A percentile compares a stretch with the other conserved stretches of the same genome.
Evolutionary conservation across 2,113 vertebrate species (phyloP).

Genomic region (Gorsachius goisagi): DNA sequence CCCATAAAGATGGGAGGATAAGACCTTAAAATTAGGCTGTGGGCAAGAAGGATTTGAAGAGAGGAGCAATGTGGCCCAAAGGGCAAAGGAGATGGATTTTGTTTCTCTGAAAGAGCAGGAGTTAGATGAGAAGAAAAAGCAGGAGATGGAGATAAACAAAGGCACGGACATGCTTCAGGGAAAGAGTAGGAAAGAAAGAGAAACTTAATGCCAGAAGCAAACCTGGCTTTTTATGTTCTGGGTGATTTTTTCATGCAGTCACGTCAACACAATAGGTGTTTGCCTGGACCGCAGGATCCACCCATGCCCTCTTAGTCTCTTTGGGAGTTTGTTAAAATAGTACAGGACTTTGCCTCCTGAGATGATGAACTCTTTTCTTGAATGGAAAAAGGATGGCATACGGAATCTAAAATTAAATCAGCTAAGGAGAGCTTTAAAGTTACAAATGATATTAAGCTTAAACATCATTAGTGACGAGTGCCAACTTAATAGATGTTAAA

Average conservation of each 20-base stretch:
- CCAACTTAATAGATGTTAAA: background rate
- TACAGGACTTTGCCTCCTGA: background rate
- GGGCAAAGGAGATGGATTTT: background rate
- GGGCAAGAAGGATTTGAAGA: background rate
- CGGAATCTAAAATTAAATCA: background rate
- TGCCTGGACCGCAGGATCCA: background rate
- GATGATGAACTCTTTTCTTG: background rate
- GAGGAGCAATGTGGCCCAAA: background rate
- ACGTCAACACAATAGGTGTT: background rate
- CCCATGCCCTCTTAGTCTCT: background rate
- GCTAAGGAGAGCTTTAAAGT: background rate
- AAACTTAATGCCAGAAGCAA: background rate
- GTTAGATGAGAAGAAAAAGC: background rate
- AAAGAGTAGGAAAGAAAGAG: background rate
- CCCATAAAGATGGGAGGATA: background rate
- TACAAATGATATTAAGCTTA: background rate
- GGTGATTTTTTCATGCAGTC: background rate
- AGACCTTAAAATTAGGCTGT: background rate
- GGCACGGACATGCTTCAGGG: background rate
- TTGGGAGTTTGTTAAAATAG: background rate
- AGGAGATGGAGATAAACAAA: background rate
- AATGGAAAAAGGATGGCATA: background rate
- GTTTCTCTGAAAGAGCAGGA: background rate
- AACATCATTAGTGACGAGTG: background rate
- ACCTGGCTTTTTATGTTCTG: background rate